These are phyloP conservation scores for Dryobota labecula DNA, from an alignment of 2,888 invertebrate species.

Conservation along the genomic window DNA sequence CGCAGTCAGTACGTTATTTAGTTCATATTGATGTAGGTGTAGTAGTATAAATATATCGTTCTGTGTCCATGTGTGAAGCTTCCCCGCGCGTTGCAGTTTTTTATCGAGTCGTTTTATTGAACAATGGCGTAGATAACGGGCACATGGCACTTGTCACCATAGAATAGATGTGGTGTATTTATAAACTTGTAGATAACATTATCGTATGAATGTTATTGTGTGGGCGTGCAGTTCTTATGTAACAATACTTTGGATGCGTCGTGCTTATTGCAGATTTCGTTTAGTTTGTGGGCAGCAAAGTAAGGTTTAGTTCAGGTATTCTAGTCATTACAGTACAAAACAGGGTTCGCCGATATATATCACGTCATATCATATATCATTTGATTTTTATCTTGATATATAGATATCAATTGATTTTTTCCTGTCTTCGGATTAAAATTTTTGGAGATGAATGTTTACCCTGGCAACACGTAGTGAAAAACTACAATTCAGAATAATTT, in stretches of 20 bases:
- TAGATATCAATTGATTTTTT: too few species aligned
- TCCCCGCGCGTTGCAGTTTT: slow-evolving; percentile 28
- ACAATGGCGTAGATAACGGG: slow-evolving; percentile 44
- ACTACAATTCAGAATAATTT: too few species aligned
- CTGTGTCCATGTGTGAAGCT: slow-evolving; percentile 10
- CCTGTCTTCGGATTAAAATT: too few species aligned
- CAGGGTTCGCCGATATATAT: too few species aligned
- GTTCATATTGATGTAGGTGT: slow-evolving; percentile 1
- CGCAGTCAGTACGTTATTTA: slow-evolving; percentile 16
- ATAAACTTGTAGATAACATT: slow-evolving; percentile 36
- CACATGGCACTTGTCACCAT: slow-evolving; percentile 42
- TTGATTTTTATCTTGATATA: too few species aligned
- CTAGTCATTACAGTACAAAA: not conserved
- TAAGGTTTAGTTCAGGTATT: not conserved
- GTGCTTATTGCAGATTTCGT: not conserved
- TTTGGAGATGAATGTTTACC: too few species aligned
- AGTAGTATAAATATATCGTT: slow-evolving; percentile 20
- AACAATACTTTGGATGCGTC: slow-evolving; percentile 8
- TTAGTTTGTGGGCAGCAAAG: not conserved
- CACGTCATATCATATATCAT: too few species aligned
- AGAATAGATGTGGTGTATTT: slow-evolving; percentile 30
- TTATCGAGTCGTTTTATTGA: slow-evolving; percentile 40
- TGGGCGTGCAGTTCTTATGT: slow-evolving; percentile 7
- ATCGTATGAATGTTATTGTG: slow-evolving; percentile 14
- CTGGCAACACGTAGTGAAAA: too few species aligned